Evolutionary conservation across 2,113 vertebrate genomes (phyloP).

Genomic region (Equus przewalskii): DNA sequence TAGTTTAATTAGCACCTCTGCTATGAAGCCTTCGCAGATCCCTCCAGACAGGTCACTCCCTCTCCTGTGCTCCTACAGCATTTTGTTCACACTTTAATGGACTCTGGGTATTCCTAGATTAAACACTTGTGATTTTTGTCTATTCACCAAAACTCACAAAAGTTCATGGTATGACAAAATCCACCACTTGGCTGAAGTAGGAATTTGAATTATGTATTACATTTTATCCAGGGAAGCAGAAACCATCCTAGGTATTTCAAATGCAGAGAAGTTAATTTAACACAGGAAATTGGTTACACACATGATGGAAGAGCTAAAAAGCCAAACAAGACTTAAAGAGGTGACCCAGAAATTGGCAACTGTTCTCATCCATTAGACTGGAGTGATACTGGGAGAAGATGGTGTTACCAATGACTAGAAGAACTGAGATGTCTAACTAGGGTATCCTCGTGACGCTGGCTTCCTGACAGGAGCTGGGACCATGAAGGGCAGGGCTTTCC

Average conservation of each 20-base stretch:
- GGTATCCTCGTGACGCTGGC: not conserved
- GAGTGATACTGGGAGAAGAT: not conserved
- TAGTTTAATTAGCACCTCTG: not conserved
- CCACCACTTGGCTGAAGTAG: not conserved
- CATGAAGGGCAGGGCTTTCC: not conserved
- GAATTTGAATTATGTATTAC: not conserved
- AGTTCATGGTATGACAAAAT: not conserved
- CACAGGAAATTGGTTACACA: not conserved
- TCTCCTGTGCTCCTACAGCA: too few relatives aligned
- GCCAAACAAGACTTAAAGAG: not conserved
- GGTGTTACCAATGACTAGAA: not conserved
- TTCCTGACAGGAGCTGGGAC: not conserved
- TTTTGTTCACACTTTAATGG: not conserved
- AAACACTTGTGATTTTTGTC: not conserved
- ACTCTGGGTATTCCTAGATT: not conserved
- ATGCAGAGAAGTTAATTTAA: not conserved
- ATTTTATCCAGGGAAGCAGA: not conserved
- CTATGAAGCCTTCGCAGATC: not conserved
- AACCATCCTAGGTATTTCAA: constrained; percentile 1
- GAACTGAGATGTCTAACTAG: not conserved
- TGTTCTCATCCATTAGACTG: not conserved
- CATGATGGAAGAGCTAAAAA: not conserved
- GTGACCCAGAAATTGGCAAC: not conserved
- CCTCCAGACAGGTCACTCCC: not conserved
- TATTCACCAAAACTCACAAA: not conserved